phyloP scores from a whole-genome alignment of 2,888 invertebrate genomes.

The Drosophila affinis region DNA sequence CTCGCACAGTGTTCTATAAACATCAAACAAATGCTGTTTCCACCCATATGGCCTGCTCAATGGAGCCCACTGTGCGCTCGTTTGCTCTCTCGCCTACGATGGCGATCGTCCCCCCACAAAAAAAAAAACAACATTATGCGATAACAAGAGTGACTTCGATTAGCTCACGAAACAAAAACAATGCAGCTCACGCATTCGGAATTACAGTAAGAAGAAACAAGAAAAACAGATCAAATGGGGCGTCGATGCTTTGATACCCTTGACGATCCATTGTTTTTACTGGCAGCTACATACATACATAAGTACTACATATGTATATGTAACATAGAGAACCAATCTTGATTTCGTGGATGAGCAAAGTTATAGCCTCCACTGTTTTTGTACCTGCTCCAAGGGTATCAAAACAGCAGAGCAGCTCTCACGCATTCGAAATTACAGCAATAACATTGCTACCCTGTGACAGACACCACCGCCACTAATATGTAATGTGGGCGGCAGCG shows the following conservation, averaged over 20 bases:
- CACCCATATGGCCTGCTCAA: background rate
- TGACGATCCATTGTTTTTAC: background rate
- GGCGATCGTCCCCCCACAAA: conserved; percentile 29
- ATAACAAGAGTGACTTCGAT: conserved; percentile 65
- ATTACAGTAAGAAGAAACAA: conserved; percentile 38
- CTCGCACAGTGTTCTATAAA: conserved; percentile 7
- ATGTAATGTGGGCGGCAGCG: conserved; percentile 41
- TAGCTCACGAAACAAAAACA: conserved; percentile 45
- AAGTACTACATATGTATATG: too few relatives aligned
- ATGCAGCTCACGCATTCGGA: conserved; percentile 34
- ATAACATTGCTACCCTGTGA: conserved; percentile 14
- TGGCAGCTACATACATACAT: too few relatives aligned
- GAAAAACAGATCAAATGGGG: conserved; percentile 33
- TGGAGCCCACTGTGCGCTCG: conserved; percentile 5
- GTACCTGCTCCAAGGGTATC: background rate
- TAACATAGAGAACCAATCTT: too few relatives aligned
- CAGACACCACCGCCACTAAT: background rate
- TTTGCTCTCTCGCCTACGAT: conserved; percentile 33
- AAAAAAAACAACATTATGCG: conserved; percentile 23
- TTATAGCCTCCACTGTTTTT: too few relatives aligned
- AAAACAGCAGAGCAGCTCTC: background rate
- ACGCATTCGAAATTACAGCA: conserved; percentile 9
- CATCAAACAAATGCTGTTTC: background rate
- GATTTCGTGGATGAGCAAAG: too few relatives aligned
- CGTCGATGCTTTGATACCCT: background rate